These are phyloP conservation scores for Cromileptes altivelis DNA, from an alignment of 2,113 vertebrate genomes.

Conservation along the genomic window DNA sequence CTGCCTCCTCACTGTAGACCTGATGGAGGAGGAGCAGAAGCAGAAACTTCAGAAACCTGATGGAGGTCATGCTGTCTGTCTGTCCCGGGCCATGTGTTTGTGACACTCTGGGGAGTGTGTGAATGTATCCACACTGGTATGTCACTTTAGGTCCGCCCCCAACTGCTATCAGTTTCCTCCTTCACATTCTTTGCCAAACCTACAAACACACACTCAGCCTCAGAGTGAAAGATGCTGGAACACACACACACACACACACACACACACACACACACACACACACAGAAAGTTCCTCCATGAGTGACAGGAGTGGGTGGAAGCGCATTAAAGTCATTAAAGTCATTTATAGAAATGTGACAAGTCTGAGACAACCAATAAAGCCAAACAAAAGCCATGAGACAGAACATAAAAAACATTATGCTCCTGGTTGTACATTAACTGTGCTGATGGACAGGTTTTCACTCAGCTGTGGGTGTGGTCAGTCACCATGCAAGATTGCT, in stretches of 20 bases:
- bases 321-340: background rate
- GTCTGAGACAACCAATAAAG: slow-evolving; percentile 16
- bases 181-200: slow-evolving; percentile 25
- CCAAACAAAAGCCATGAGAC: slow-evolving; percentile 20
- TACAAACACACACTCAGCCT: background rate
- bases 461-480: slow-evolving; percentile 42
- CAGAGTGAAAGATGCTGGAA: background rate
- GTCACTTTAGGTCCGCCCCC: slow-evolving; percentile 74
- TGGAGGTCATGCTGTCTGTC: slow-evolving; percentile 64
- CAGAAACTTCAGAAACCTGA: slow-evolving; percentile 35
- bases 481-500: background rate
- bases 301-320: background rate
- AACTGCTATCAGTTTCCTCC: slow-evolving; percentile 43
- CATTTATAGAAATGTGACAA: background rate
- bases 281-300: background rate
- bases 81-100: slow-evolving; percentile 26
- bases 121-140: slow-evolving; percentile 42
- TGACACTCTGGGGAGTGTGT: slow-evolving; percentile 30
- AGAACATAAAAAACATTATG: background rate
- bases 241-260: background rate
- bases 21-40: slow-evolving; percentile 64
- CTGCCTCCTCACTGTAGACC: slow-evolving; percentile 43
- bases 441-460: slow-evolving; percentile 60
- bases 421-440: slow-evolving; percentile 34
- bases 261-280: background rate